These are phyloP conservation scores for Metopia argyrocephala DNA, from an alignment of 2,888 invertebrate species.

Conservation along the genomic window DNA sequence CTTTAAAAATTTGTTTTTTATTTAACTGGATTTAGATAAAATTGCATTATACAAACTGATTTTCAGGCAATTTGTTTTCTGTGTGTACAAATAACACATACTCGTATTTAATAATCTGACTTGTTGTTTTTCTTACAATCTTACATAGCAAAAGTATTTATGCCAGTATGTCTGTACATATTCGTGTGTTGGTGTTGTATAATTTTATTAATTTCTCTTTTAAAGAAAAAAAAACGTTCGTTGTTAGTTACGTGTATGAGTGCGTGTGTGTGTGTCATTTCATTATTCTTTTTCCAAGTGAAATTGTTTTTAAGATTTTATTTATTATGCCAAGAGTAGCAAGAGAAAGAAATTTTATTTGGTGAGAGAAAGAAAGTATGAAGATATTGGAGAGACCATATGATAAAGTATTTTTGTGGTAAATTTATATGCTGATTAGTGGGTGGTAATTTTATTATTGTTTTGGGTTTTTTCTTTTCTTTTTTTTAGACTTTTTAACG, in stretches of 20 bases:
- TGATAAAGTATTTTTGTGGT: constrained; percentile 59
- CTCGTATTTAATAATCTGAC: no score
- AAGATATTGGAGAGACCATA: constrained; percentile 48
- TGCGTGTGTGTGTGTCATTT: background rate
- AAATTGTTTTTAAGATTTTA: background rate
- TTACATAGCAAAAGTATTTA: constrained; percentile 9
- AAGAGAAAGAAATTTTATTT: background rate
- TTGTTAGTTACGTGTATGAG: background rate
- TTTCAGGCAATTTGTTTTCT: no score
- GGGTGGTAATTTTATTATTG: constrained; percentile 66
- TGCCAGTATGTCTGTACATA: background rate
- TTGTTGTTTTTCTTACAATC: no score
- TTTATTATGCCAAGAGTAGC: background rate
- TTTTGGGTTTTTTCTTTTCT: constrained; percentile 27
- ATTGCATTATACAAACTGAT: no score
- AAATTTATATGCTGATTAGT: constrained; percentile 61
- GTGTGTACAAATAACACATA: no score
- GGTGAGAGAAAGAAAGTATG: background rate
- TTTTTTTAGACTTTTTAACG: background rate
- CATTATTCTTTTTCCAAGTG: background rate
- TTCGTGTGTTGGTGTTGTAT: constrained; percentile 6
- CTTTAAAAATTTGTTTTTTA: no score
- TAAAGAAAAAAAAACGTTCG: background rate
- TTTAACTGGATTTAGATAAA: no score
- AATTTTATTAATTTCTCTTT: constrained; percentile 50